Base-by-base conservation (phyloP, 1,140 invertebrate species). In the Drosophila nigromelanica region DNA sequence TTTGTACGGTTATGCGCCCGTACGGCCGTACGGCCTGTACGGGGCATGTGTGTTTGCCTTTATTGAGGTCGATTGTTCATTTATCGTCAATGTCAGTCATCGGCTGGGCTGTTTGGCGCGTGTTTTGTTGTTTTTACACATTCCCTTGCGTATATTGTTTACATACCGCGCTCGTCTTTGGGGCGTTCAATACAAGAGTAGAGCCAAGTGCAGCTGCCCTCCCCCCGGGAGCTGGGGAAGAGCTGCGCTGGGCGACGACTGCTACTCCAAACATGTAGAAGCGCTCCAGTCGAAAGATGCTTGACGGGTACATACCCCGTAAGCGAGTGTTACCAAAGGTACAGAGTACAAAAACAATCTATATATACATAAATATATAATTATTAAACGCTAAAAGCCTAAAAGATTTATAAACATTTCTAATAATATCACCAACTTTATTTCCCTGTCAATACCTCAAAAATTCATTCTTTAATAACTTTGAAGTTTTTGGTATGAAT, bases 51-150 rank as follows among this genome's bases (percentile, higher is more conserved):
- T 55, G 21, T 27, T 33, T 62, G 58, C 40, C 72, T 81, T 81
- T 83, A 83, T 83, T 83, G 80, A 83, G 80, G 80, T 83, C 80
- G 80, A 83, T 83, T 83, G 80, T 80, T 83, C 80, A 83, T 83
- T 83, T 83, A 83, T 83, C 80, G 80, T 85, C 80, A 83, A 83
- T 83, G 80, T 83, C 80, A 83, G 80, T 83, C 80, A 76, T 80
- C 80, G 73, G 80, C 76, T 83, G 80, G 80, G 59, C 76, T 83
- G 76, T 59, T 63, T 68, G 78, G 67, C 51, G 73, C 73, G 68
- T 85, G 80, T 68, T 79, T 83, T 83, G 80, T 83, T 83, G 80
- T 69, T 64, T 85, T 85, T 69, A 85, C 80, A 85, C 76, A 83
- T 83, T 79, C 76, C 79, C 79, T 60, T 47, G 69, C 74, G 54